These are phyloP conservation scores for Tympanoctomys barrerae DNA, from an alignment of 2,797 vertebrate species.

Conservation along the genomic window DNA sequence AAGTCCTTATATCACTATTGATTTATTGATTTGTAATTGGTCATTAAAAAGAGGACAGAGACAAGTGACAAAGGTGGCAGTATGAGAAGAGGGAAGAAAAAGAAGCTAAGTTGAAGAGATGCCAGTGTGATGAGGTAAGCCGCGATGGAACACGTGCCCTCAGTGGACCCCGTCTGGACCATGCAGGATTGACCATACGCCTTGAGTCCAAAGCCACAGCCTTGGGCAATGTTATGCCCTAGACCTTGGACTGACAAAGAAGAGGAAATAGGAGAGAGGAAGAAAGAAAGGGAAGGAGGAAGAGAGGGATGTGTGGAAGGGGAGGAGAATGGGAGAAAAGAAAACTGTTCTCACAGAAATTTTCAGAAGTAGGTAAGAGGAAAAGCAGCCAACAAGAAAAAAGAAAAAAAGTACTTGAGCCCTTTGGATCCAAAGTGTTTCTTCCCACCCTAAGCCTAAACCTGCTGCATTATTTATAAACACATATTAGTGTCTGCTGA, in stretches of 20 bases:
- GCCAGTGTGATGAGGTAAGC: neutral
- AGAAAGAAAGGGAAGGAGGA: neutral
- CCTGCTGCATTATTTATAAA: neutral
- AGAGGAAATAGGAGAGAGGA: neutral
- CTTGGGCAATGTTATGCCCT: neutral
- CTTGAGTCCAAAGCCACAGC: neutral
- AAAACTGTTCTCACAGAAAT: neutral
- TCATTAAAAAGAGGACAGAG: constrained; percentile 41
- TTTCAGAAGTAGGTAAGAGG: neutral
- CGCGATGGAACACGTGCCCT: neutral
- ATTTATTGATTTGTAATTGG: constrained; percentile 62
- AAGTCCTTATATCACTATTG: constrained; percentile 14
- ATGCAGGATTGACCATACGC: neutral
- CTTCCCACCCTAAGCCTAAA: neutral
- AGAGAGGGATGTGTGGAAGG: neutral
- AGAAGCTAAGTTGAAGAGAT: neutral
- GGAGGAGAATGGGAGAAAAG: neutral
- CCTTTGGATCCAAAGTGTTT: neutral
- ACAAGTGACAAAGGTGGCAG: constrained; percentile 39
- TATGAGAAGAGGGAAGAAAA: neutral
- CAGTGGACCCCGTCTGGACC: neutral
- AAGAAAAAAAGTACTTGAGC: neutral
- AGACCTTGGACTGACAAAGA: neutral
- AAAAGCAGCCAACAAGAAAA: neutral
- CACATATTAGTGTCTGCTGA: neutral